These are phyloP conservation scores for Agrotis segetum DNA, from an alignment of 2,888 invertebrate species.

Conservation along the genomic window DNA sequence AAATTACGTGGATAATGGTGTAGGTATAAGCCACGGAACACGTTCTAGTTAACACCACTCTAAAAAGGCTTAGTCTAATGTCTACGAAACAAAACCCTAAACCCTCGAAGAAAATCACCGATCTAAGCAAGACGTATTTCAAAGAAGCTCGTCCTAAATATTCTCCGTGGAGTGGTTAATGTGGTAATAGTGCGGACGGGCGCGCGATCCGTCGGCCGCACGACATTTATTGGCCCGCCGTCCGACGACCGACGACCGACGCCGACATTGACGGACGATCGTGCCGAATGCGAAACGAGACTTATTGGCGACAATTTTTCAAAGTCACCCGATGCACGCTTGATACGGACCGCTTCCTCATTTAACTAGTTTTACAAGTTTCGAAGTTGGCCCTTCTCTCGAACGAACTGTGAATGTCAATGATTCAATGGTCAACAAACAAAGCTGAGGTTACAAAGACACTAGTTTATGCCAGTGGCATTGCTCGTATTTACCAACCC, in stretches of 20 bases:
- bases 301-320: constrained; percentile 87
- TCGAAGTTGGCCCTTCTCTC: constrained; percentile 45
- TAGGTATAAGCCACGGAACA: neutral
- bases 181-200: constrained; percentile 61
- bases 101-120: neutral
- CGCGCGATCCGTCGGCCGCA: constrained; percentile 58
- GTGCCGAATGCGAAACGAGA: constrained; percentile 82
- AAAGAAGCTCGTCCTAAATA: constrained; percentile 36
- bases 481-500: no score
- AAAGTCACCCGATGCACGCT: constrained; percentile 79
- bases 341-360: constrained; percentile 71
- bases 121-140: constrained; percentile 23
- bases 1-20: neutral
- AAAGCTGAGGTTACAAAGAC: constrained; percentile 2
- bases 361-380: constrained; percentile 74
- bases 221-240: constrained; percentile 81
- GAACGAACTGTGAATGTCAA: constrained; percentile 24
- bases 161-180: constrained; percentile 55
- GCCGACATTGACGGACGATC: constrained; percentile 86
- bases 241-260: constrained; percentile 67
- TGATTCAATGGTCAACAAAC: constrained; percentile 18
- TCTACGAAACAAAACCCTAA: constrained; percentile 7
- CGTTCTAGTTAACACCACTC: neutral
- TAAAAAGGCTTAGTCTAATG: neutral
- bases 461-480: constrained; percentile 2